phyloP scores from a whole-genome alignment of 2,113 vertebrate genomes.

The Pteropus alecto region DNA sequence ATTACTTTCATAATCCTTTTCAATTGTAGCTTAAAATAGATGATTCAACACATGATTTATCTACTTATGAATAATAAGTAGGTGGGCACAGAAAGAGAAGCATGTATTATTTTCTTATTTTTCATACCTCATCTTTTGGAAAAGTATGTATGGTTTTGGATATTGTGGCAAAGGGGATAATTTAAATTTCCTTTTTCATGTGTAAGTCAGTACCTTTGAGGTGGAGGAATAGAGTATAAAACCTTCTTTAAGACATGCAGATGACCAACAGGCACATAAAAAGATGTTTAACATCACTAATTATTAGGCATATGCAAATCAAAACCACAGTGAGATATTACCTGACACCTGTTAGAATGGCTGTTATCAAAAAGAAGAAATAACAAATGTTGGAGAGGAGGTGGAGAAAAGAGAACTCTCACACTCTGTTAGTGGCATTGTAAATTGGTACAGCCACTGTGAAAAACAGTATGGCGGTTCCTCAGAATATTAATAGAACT shows the following conservation, averaged over 20 bases:
- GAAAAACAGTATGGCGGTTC: background rate
- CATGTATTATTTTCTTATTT: conserved; percentile 2
- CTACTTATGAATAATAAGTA: background rate
- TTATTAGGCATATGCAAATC: background rate
- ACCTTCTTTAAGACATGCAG: background rate
- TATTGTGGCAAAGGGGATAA: background rate
- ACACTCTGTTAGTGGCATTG: background rate
- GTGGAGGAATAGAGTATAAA: background rate
- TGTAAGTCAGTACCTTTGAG: background rate
- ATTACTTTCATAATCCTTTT: background rate
- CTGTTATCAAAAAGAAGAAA: background rate
- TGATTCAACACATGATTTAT: background rate
- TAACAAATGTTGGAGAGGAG: background rate
- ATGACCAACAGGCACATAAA: background rate
- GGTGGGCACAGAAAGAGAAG: background rate
- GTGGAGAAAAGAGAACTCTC: background rate
- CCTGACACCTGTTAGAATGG: too few species aligned
- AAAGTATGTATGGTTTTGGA: conserved; percentile 7
- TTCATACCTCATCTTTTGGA: background rate
- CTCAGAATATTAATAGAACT: background rate
- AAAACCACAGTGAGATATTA: background rate
- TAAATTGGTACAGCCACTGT: background rate
- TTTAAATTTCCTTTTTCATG: background rate
- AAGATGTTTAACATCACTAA: background rate
- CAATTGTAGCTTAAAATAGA: background rate